phyloP scores from a whole-genome alignment of 2,113 vertebrate species.

The Talpa occidentalis region DNA sequence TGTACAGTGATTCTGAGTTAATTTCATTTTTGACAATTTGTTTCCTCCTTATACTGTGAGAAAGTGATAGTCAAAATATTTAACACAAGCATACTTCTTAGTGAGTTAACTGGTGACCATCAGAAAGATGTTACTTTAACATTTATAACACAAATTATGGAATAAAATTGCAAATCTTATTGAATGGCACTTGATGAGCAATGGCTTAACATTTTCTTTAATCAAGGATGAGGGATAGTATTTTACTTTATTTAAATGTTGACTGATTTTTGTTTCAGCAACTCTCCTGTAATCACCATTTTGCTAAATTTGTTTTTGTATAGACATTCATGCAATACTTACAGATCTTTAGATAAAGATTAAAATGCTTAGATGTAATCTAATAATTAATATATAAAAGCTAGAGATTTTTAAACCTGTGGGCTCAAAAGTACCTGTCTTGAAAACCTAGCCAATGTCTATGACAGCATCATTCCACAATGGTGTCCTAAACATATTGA shows the following conservation, averaged over 20 bases:
- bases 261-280: conserved; percentile 70
- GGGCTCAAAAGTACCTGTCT: conserved; percentile 31
- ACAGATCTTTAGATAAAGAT: conserved; percentile 61
- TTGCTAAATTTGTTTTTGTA: not conserved
- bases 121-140: not conserved
- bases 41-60: conserved; percentile 61
- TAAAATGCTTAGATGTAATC: not conserved
- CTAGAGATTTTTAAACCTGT: conserved; percentile 37
- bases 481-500: conserved; percentile 55
- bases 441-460: conserved; percentile 36
- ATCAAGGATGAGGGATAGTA: conserved; percentile 67
- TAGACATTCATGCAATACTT: not conserved
- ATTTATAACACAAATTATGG: not conserved
- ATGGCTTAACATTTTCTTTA: conserved; percentile 67
- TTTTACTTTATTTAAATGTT: conserved; percentile 68
- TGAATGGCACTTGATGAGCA: conserved; percentile 67
- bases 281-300: conserved; percentile 44
- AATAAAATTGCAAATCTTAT: conserved; percentile 69
- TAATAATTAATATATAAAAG: conserved; percentile 60
- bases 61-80: conserved; percentile 47
- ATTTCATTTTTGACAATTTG: conserved; percentile 72
- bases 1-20: conserved; percentile 55
- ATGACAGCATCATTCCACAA: conserved; percentile 35
- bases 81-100: not conserved
- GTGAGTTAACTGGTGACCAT: not conserved